phyloP scores from a whole-genome alignment of 2,888 invertebrate species.

The Nemoura dubitans region DNA sequence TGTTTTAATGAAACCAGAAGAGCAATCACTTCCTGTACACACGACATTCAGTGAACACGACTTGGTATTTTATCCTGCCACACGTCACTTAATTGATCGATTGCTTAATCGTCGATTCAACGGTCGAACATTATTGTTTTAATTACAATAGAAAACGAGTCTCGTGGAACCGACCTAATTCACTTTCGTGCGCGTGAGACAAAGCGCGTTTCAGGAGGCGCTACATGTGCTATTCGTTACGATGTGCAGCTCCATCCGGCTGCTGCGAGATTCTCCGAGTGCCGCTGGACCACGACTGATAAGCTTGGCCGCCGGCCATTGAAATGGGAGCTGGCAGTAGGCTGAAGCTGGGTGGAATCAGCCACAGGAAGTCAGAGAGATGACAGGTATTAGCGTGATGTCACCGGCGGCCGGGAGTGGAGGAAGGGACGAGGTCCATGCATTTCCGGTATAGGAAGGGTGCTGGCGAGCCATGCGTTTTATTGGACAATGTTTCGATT shows the following conservation, averaged over 20 bases:
- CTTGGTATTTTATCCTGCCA: not conserved
- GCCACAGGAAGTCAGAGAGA: not conserved
- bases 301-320: not conserved
- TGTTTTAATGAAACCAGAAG: not conserved
- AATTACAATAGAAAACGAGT: not conserved
- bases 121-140: not conserved
- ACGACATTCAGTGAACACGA: not conserved
- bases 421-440: not conserved
- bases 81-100: not conserved
- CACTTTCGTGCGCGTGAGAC: not conserved
- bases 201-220: not conserved
- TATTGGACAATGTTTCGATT: not conserved
- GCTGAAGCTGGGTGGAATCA: not conserved
- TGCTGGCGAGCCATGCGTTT: not conserved
- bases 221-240: too few species aligned
- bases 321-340: not conserved
- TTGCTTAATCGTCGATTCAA: not conserved
- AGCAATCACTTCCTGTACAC: not conserved
- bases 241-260: too few species aligned
- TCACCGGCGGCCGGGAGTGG: not conserved
- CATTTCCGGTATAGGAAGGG: not conserved
- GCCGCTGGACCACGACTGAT: constrained; percentile 18
- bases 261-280: not conserved
- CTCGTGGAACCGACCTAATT: not conserved
- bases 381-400: constrained; percentile 19